Conservation (phyloP, 2,888 invertebrate species). For the Rhamnusium bicolor region DNA sequence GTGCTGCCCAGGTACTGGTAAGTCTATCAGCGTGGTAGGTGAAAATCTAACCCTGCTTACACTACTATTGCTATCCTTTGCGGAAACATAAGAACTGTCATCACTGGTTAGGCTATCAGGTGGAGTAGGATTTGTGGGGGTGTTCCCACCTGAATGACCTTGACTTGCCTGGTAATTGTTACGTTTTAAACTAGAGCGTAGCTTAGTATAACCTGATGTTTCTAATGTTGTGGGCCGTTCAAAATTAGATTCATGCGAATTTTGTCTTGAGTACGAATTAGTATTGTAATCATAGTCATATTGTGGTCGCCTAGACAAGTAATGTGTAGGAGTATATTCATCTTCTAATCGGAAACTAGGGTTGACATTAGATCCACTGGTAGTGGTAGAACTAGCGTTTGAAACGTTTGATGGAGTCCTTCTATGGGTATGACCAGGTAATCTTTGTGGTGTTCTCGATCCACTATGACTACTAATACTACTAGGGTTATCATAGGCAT, state of each 20-base stretch:
- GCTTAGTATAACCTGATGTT: slow-evolving; percentile 76
- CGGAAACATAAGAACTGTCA: slow-evolving; percentile 91
- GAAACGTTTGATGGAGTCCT: slow-evolving; percentile 86
- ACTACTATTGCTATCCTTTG: slow-evolving; percentile 84
- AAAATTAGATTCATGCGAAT: slow-evolving; percentile 72
- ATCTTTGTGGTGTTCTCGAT: slow-evolving; percentile 69
- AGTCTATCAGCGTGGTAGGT: slow-evolving; percentile 81
- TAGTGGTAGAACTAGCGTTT: slow-evolving; percentile 74
- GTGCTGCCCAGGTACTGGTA: slow-evolving; percentile 73
- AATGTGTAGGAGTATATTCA: slow-evolving; percentile 73
- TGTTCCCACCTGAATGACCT: slow-evolving; percentile 76
- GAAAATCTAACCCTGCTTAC: slow-evolving; percentile 84
- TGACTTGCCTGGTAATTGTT: slow-evolving; percentile 73
- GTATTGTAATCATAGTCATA: slow-evolving; percentile 65
- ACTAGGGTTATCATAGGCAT: slow-evolving; percentile 76
- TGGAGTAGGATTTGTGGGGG: slow-evolving; percentile 88
- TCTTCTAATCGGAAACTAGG: slow-evolving; percentile 78
- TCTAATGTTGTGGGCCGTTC: slow-evolving; percentile 79
- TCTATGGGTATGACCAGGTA: slow-evolving; percentile 75
- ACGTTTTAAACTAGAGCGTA: slow-evolving; percentile 86
- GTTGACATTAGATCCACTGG: slow-evolving; percentile 76
- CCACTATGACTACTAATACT: slow-evolving; percentile 70
- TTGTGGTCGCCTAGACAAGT: slow-evolving; percentile 67
- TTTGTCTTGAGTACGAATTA: slow-evolving; percentile 68
- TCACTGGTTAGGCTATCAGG: slow-evolving; percentile 90